These are phyloP conservation scores for Galerucella pusilla DNA, from an alignment of 2,888 invertebrate species.

Conservation along the genomic window DNA sequence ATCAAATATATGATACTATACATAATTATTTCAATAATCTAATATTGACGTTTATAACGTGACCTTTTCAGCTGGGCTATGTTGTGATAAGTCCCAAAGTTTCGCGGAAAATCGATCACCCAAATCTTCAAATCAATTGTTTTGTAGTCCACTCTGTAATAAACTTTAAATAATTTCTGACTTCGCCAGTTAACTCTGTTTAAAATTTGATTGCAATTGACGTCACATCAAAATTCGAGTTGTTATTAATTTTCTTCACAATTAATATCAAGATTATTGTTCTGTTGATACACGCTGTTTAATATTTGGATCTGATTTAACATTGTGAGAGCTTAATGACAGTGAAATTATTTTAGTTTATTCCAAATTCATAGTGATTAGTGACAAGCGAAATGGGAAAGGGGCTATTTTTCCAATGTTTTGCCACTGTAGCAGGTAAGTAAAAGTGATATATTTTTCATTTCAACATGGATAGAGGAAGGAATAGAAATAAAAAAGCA, in stretches of 20 bases:
- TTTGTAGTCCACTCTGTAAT: no score
- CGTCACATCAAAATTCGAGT: not conserved
- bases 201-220: no score
- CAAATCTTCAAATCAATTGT: no score
- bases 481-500: no score
- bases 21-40: no score
- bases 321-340: not conserved
- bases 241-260: not conserved
- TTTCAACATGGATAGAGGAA: not conserved
- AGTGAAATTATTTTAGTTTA: not conserved
- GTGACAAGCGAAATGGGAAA: constrained; percentile 33
- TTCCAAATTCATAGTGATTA: not conserved
- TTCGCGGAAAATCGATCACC: no score
- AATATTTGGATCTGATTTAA: not conserved
- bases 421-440: constrained; percentile 30
- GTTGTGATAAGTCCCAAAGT: no score
- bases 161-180: no score
- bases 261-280: not conserved
- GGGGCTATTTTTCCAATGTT: constrained; percentile 25
- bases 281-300: not conserved
- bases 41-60: no score
- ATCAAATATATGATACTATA: no score
- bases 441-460: not conserved
- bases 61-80: no score
- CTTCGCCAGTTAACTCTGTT: no score